Conservation (phyloP, 2,888 invertebrate genomes). For the Philonicus albiceps region DNA sequence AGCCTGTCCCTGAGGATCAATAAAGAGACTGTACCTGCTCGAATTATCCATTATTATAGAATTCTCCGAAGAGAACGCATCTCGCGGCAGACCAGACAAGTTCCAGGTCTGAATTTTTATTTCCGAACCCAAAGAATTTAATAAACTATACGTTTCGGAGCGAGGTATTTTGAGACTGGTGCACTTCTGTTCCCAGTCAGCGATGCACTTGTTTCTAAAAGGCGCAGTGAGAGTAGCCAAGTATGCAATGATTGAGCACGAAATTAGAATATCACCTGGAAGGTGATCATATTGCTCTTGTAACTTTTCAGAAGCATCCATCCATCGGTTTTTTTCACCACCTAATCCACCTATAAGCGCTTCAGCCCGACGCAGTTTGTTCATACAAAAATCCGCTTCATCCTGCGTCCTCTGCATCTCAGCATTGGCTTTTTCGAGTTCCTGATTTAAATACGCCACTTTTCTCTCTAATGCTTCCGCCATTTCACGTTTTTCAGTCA, state of each 20-base stretch:
- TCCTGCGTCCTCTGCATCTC: slow-evolving; percentile 80
- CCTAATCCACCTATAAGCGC: slow-evolving; percentile 88
- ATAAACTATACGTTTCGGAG: slow-evolving; percentile 76
- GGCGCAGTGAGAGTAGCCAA: slow-evolving; percentile 83
- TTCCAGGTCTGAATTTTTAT: slow-evolving; percentile 80
- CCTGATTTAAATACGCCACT: slow-evolving; percentile 75
- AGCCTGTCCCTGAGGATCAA: slow-evolving; percentile 93
- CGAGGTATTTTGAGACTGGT: slow-evolving; percentile 77
- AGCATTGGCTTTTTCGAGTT: slow-evolving; percentile 76
- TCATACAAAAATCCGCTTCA: slow-evolving; percentile 82
- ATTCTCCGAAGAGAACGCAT: slow-evolving; percentile 86
- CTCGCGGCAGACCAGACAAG: slow-evolving; percentile 84
- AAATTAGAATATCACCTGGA: slow-evolving; percentile 88
- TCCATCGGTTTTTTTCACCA: slow-evolving; percentile 89
- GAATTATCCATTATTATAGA: slow-evolving; percentile 85
- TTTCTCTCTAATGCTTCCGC: slow-evolving; percentile 79
- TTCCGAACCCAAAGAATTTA: slow-evolving; percentile 80
- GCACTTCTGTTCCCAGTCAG: slow-evolving; percentile 78
- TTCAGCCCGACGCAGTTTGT: slow-evolving; percentile 85
- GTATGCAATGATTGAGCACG: slow-evolving; percentile 89
- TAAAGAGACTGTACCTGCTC: slow-evolving; percentile 86
- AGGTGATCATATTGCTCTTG: slow-evolving; percentile 80
- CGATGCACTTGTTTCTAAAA: slow-evolving; percentile 69
- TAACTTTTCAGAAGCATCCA: slow-evolving; percentile 75
- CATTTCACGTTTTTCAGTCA: slow-evolving; percentile 83